phyloP scores from a whole-genome alignment of 1,140 invertebrate genomes.

The Watersipora subatra region DNA sequence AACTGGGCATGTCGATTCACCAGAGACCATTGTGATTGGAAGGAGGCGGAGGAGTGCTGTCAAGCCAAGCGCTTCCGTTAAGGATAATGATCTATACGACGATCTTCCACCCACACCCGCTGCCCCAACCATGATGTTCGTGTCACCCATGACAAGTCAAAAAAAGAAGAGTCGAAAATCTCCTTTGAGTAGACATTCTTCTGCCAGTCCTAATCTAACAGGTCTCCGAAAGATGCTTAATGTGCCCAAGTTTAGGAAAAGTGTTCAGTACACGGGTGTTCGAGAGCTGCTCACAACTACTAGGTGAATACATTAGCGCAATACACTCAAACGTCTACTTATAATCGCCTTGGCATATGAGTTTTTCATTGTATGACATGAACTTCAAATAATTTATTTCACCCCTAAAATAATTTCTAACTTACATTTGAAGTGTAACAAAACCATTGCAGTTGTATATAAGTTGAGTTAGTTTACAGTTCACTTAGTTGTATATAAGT shows the following conservation, averaged over 20 bases:
- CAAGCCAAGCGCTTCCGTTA: neutral
- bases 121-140: constrained; percentile 26
- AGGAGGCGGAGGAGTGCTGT: constrained; percentile 9
- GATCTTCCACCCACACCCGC: constrained; percentile 27
- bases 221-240: neutral
- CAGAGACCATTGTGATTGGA: constrained; percentile 30
- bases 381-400: no score
- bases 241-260: neutral
- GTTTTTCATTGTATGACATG: no score
- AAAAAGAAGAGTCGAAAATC: neutral
- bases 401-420: no score
- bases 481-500: no score
- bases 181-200: no score
- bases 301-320: no score
- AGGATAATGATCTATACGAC: neutral
- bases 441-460: no score
- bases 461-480: no score
- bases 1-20: constrained; percentile 37
- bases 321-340: no score
- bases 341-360: no score
- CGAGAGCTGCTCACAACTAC: no score
- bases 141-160: constrained; percentile 20
- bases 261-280: neutral
- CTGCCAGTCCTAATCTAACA: neutral
- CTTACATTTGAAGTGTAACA: no score